Base-by-base conservation (phyloP, 2,888 invertebrate genomes). In the Unio delphinus region DNA sequence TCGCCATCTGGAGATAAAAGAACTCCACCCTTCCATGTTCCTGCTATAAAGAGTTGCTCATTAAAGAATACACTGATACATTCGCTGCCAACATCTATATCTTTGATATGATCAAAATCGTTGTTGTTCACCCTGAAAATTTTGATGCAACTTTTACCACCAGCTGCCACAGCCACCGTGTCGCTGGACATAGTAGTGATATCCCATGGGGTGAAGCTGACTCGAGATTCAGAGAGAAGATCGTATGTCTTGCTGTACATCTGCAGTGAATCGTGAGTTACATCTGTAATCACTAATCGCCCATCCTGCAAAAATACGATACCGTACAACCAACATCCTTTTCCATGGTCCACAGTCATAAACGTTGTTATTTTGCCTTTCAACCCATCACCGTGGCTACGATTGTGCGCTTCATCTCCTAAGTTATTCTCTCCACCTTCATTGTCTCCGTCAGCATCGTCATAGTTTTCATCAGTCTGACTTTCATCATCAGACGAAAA, bases 191-290 rank as follows among this genome's bases (percentile, higher is more conserved):
- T n/a, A 4, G 28, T 54, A 45, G 66, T 59, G 1, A 68, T 56
- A 30, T 66, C 72, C 72, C 72, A 72, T n/a, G 72, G 72, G 4
- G 72, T 69, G 58, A 72, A 70, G 20, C 23, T 28, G 26, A 64
- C 64, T 6, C 26, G 23, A 7, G 58, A 34, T 56, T 72, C 72
- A 23, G 58, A 26, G 4, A 69, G 26, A 23, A 68, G 64, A 20
- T 20, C 34, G 7, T 56, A 26, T 11, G 26, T 57, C 8, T 34
- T 61, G 58, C 66, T 66, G 58, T 34, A 72, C 18, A 72, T 56
- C 18, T 72, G 72, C 28, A 72, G 20, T 17, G 72, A 68, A 69
- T 72, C 69, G 57, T 72, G 72, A 11, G 72, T 69, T 23, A 72
- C 72, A 56, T 72, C 72, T 4, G 72, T 68, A 7, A 72, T 45